Evolutionary conservation across 1,140 invertebrate species (phyloP).

Genomic region (Saccostrea cuccullata): DNA sequence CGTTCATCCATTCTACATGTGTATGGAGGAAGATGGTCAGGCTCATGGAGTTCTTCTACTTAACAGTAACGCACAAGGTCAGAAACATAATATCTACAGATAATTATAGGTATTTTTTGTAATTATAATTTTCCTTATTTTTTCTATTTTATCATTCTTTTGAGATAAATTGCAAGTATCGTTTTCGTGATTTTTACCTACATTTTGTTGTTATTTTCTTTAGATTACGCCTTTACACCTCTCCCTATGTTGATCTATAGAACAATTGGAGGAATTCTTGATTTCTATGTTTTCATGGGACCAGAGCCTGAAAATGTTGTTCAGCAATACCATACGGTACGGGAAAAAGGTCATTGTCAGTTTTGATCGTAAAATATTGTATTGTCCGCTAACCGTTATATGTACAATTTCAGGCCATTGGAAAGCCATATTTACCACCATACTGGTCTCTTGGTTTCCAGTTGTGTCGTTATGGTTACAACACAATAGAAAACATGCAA

Average conservation of each 20-base stretch:
- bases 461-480: conserved; percentile 77
- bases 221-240: conserved; percentile 68
- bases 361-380: neutral
- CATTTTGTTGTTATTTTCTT: conserved; percentile 1
- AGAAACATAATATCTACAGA: neutral
- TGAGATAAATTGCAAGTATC: too few species aligned
- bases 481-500: conserved; percentile 64
- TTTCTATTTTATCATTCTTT: too few species aligned
- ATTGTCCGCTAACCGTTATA: neutral
- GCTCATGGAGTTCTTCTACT: conserved; percentile 79
- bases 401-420: conserved; percentile 70
- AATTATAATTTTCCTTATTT: too few species aligned
- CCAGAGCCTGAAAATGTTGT: conserved; percentile 84
- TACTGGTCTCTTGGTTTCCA: conserved; percentile 81
- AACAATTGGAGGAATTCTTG: conserved; percentile 74
- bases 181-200: too few species aligned
- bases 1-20: conserved; percentile 82
- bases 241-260: conserved; percentile 68
- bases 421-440: conserved; percentile 78
- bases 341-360: neutral
- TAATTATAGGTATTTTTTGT: too few species aligned
- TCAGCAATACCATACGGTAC: conserved; percentile 83
- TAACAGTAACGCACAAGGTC: conserved; percentile 80
- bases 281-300: conserved; percentile 74
- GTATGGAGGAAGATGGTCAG: conserved; percentile 79